Base-by-base conservation (phyloP, 2,797 vertebrate genomes). In the Leptoclinus maculatus region DNA sequence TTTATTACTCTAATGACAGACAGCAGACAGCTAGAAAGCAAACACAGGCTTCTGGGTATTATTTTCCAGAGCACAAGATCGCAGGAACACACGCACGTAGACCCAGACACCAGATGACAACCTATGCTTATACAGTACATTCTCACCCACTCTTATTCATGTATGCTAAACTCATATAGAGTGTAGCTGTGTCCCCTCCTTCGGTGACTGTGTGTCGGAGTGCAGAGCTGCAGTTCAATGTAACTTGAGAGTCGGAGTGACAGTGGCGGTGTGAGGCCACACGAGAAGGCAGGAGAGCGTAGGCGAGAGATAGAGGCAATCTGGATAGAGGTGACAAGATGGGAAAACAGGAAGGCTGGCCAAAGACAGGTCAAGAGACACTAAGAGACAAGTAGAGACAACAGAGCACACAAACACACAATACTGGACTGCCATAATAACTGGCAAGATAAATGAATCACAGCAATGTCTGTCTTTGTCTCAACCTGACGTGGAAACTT, bases 1-100 rank as follows among this genome's bases (percentile, higher is more conserved):
- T 95, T 94, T 95, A 96, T 95, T 95, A 95, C 90, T 78, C 85
- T 95, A 96, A 96, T 95, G 94, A 95, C 87, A 95, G 93, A 92
- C 89, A 90, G 90, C 90, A 93, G 90, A 89, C 90, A 84, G 87
- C 80, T 71, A 67, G 80, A 90, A 84, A 89, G 87, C 86, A 92
- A 91, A 92, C 90, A 91, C 82, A 78, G 82, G 84, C 84, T 87
- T 79, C 78, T 87, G 82, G 82, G 85, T 93, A 89, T 90, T 92
- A 80, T 90, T 87, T 79, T 82, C 85, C 74, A 43, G 54, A 72
- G 87, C 69, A 72, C 79, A 89, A 84, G 90, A 77, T 67, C 54
- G 63, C 78, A 83, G 58, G 56, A 76, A 83, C 32, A 70, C 78
- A 81, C 47, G 69, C 64, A 69, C 66, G 21, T 58, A 78, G 45